These are phyloP conservation scores for Athalia rosae DNA, from an alignment of 2,888 invertebrate species.

Conservation along the genomic window DNA sequence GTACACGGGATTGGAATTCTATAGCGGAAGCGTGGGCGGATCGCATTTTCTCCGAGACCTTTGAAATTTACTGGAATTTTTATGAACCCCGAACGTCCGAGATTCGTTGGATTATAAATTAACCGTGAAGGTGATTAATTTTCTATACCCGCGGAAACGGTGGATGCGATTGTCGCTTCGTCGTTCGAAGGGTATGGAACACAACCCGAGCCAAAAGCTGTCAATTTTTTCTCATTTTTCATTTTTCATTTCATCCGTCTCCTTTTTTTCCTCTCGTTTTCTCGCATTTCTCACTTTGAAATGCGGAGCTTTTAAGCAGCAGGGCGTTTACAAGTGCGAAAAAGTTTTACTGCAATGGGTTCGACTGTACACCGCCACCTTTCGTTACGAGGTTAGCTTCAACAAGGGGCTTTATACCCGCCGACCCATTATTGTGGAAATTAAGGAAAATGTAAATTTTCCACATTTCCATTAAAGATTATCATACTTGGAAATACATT, in stretches of 20 bases:
- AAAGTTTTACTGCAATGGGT: slow-evolving; percentile 50
- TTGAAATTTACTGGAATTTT: slow-evolving; percentile 18
- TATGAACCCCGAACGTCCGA: not conserved
- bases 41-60: not conserved
- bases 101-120: not conserved
- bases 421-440: slow-evolving; percentile 61
- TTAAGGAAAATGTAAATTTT: slow-evolving; percentile 63
- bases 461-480: slow-evolving; percentile 62
- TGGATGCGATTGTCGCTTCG: too few relatives aligned
- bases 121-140: not conserved
- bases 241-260: too few relatives aligned
- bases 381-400: slow-evolving; percentile 45
- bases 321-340: not conserved
- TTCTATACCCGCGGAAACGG: too few relatives aligned
- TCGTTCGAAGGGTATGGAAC: too few relatives aligned
- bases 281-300: not conserved
- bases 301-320: not conserved
- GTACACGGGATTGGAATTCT: not conserved
- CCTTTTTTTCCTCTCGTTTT: too few relatives aligned
- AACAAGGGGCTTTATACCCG: slow-evolving; percentile 51
- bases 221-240: too few relatives aligned
- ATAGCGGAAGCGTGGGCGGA: not conserved
- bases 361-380: slow-evolving; percentile 17
- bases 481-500: slow-evolving; percentile 46
- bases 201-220: too few relatives aligned